A percentile compares a stretch with the other conserved stretches of the same genome.
phyloP scores from a whole-genome alignment of 23 tunicate genomes.

The Phallusia fumigata region DNA sequence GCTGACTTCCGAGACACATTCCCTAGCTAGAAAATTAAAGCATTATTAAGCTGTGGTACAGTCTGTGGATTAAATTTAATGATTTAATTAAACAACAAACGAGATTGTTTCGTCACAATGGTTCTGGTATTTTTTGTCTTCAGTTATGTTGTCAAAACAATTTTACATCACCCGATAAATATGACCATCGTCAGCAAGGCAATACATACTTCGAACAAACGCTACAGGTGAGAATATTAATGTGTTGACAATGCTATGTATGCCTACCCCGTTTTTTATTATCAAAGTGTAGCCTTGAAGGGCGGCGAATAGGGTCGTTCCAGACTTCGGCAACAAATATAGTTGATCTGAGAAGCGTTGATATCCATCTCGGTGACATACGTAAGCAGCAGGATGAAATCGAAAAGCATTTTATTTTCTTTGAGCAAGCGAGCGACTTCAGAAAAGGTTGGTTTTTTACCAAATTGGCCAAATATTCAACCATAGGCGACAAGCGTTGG shows the following conservation, averaged over 20 bases:
- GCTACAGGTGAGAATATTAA: conserved; percentile 16
- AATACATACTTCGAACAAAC: conserved; percentile 15
- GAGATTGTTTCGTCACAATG: too few species aligned
- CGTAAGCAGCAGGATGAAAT: conserved; percentile 53
- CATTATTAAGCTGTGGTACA: too few species aligned
- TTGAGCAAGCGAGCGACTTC: conserved; percentile 41
- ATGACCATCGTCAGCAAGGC: conserved; percentile 14
- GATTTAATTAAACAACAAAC: too few species aligned
- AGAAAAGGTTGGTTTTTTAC: conserved; percentile 55
- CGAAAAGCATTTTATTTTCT: conserved; percentile 38
- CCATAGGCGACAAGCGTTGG: too few species aligned
- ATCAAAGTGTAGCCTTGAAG: conserved; percentile 37
- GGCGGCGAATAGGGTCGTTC: conserved; percentile 30
- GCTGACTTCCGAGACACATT: too few species aligned
- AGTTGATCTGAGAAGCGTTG: conserved; percentile 66
- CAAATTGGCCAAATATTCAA: too few species aligned
- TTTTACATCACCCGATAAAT: neutral
- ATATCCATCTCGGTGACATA: conserved; percentile 73
- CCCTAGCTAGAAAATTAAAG: too few species aligned
- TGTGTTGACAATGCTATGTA: neutral
- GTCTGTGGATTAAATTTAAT: too few species aligned
- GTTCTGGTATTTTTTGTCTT: too few species aligned
- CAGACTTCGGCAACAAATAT: conserved; percentile 20
- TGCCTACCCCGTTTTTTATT: too few species aligned
- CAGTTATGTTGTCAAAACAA: too few species aligned